Base-by-base conservation (phyloP, 2,797 vertebrate genomes). In the Urocyon cinereoargenteus region DNA sequence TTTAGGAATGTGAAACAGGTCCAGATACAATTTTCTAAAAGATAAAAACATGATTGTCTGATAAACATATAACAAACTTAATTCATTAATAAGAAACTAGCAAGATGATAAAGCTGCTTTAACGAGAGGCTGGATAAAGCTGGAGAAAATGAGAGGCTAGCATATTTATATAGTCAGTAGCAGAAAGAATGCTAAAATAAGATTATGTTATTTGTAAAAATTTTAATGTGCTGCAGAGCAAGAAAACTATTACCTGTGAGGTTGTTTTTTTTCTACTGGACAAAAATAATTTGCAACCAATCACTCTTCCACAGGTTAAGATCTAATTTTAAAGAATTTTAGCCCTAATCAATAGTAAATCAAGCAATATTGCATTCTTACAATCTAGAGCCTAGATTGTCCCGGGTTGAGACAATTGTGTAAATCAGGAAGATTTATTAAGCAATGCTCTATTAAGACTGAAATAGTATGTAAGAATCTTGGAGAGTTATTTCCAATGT, bases 121-220 rank as follows among this genome's bases (percentile, higher is more conserved):
- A 92, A 73, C 81, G 45, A 49, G 73, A 75, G 4, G 73, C 45
- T 51, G 73, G 26, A 75, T 28, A 75, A 75, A 75, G 24, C 26
- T 49, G 21, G 28, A 78, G 61, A 82, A 96, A 95, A 68, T 85
- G 14, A 85, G 45, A 96, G 53, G 16, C 51, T 40, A n/a, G 21
- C 24, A 53, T 90, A 77, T 62, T 70, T 79, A 40, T 55, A 6
- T 9, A 51, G 49, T 83, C 21, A 68, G 34, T 45, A 94, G 40
- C 68, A 91, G 45, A 72, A 90, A 70, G 81, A 72, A 88, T 72
- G 51, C 8, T 49, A 40, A 97, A 75, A 93, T 92, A 91, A 90
- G 70, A 59, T 81, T 59, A 78, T 68, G 51, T 61, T 31, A 62
- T 31, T 77, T 88, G 72, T 24, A 89, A 83, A 66, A 40, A 6